A percentile compares a stretch with the other conserved stretches of the same genome.
Conservation (phyloP, 2,113 vertebrate genomes). For the Noctilio leporinus region DNA sequence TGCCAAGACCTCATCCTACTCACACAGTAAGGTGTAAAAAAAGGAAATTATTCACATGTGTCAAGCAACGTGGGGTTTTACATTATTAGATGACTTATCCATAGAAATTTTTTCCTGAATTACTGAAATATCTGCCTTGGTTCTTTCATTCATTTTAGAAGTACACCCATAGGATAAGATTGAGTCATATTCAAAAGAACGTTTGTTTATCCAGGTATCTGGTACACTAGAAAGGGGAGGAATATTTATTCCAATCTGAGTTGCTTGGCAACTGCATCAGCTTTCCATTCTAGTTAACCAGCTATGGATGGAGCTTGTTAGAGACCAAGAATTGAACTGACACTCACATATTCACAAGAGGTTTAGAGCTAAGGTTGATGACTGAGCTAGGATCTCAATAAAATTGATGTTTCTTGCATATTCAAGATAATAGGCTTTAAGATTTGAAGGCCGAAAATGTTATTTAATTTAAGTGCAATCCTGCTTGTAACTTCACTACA, state of each 20-base stretch:
- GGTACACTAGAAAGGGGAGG: conserved; percentile 33
- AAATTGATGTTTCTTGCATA: neutral
- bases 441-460: neutral
- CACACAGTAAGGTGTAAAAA: neutral
- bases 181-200: conserved; percentile 22
- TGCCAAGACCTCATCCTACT: neutral
- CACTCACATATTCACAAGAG: neutral
- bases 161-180: neutral
- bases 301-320: neutral
- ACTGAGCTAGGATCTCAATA: neutral
- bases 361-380: neutral
- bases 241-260: conserved; percentile 44
- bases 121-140: conserved; percentile 13
- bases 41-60: neutral
- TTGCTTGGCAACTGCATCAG: conserved; percentile 61
- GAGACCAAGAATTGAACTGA: neutral
- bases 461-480: neutral
- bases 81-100: conserved; percentile 20
- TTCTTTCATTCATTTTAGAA: conserved; percentile 35
- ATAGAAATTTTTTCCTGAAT: neutral
- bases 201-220: conserved; percentile 54
- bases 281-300: conserved; percentile 41
- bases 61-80: neutral
- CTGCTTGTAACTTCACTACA: neutral
- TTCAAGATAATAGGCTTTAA: neutral